phyloP scores from a whole-genome alignment of 2,797 vertebrate species.

The Danio albolineatus region DNA sequence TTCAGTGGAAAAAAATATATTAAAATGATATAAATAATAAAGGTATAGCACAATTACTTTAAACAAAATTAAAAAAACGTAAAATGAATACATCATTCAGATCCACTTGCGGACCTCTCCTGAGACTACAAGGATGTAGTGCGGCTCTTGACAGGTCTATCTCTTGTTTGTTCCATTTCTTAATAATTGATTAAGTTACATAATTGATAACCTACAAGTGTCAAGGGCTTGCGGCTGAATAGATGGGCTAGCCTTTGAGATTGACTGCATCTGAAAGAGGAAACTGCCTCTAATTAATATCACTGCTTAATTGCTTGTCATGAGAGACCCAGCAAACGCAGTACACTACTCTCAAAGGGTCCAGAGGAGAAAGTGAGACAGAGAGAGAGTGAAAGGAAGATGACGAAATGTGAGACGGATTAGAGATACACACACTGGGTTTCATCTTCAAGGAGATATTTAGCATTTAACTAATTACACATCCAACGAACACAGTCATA shows the following conservation, averaged over 20 bases:
- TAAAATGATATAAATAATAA: background rate
- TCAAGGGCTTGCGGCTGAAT: conserved; percentile 64
- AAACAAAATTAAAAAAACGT: no score
- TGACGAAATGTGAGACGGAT: conserved; percentile 24
- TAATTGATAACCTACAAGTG: conserved; percentile 78
- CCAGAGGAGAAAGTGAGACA: conserved; percentile 34
- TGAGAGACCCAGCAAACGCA: conserved; percentile 51
- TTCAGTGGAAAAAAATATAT: background rate
- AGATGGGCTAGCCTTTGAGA: conserved; percentile 52
- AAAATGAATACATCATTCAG: background rate
- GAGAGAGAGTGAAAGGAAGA: conserved; percentile 17
- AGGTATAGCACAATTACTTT: background rate
- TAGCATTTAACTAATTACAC: background rate
- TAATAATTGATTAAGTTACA: conserved; percentile 79
- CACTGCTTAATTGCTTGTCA: conserved; percentile 69
- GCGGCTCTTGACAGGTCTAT: conserved; percentile 68
- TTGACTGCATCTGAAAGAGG: conserved; percentile 58
- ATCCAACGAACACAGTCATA: background rate
- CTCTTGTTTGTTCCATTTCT: conserved; percentile 70
- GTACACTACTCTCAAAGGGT: conserved; percentile 42
- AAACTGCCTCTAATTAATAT: conserved; percentile 71
- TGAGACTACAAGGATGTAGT: background rate
- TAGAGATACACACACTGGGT: background rate
- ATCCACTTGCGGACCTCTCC: background rate
- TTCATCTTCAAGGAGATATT: background rate